Evolutionary conservation across 2,888 invertebrate species (phyloP).

Genomic region (Baronia brevicornis): DNA sequence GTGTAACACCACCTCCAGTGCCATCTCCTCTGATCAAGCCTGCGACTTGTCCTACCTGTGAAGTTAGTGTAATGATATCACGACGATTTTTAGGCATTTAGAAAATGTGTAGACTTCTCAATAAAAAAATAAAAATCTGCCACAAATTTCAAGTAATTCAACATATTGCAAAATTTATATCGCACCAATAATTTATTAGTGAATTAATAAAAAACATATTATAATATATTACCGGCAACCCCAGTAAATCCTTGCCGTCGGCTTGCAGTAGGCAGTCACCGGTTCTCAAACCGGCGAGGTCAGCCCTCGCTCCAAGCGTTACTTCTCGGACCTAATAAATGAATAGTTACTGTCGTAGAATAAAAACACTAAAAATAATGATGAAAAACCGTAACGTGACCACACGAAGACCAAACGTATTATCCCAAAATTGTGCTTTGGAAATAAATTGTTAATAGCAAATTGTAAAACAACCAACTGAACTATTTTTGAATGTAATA

Average conservation of each 20-base stretch:
- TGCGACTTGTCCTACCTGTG: slow-evolving; percentile 59
- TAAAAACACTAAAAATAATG: background rate
- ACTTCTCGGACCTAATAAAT: slow-evolving; percentile 75
- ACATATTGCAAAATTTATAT: too few species aligned
- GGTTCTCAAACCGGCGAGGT: slow-evolving; percentile 77
- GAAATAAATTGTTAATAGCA: too few species aligned
- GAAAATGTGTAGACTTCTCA: too few species aligned
- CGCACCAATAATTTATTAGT: background rate
- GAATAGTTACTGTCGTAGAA: too few species aligned
- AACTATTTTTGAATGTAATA: too few species aligned
- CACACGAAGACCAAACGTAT: too few species aligned
- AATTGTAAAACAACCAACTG: too few species aligned
- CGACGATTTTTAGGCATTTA: too few species aligned
- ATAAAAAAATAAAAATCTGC: slow-evolving; percentile 3
- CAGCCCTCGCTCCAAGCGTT: slow-evolving; percentile 77
- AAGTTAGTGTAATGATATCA: background rate
- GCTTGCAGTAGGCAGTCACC: slow-evolving; percentile 85
- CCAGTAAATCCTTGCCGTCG: slow-evolving; percentile 73
- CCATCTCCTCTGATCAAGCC: slow-evolving; percentile 59
- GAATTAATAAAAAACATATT: background rate
- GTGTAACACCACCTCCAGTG: slow-evolving; percentile 41
- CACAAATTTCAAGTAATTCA: too few species aligned
- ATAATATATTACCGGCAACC: slow-evolving; percentile 50
- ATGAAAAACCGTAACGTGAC: background rate
- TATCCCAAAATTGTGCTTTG: too few species aligned